phyloP scores from a whole-genome alignment of 2,888 invertebrate species.

The Cheilosia variabilis region DNA sequence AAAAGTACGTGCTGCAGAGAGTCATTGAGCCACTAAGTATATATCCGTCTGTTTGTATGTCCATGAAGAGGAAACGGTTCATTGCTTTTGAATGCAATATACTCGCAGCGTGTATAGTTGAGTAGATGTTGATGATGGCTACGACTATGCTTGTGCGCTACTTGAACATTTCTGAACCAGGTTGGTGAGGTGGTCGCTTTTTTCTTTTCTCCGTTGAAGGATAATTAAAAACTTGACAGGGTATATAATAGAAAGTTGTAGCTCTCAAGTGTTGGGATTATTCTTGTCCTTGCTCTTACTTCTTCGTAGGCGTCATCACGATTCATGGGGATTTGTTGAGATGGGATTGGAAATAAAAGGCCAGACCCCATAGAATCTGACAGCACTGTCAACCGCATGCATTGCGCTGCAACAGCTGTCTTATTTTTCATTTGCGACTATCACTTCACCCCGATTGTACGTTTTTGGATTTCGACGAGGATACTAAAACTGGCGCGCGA shows the following conservation, averaged over 20 bases:
- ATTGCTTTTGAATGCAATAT: slow-evolving; percentile 41
- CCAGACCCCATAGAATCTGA: too few species aligned
- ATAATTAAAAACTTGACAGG: slow-evolving; percentile 24
- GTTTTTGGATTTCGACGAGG: too few species aligned
- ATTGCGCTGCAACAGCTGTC: too few species aligned
- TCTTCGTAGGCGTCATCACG: too few species aligned
- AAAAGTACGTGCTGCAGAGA: slow-evolving; percentile 45
- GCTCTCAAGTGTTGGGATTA: neutral
- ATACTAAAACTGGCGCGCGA: too few species aligned
- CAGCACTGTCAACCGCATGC: too few species aligned
- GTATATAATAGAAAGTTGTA: neutral
- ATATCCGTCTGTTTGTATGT: slow-evolving; percentile 22
- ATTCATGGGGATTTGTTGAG: neutral
- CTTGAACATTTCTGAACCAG: slow-evolving; percentile 10
- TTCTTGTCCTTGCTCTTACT: slow-evolving; percentile 3
- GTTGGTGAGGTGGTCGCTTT: neutral
- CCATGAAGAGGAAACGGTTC: slow-evolving; percentile 22
- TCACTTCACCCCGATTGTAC: too few species aligned
- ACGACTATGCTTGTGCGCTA: neutral
- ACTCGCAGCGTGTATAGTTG: neutral
- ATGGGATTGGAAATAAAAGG: too few species aligned
- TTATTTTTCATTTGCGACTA: too few species aligned
- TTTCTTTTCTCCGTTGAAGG: neutral
- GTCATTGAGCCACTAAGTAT: slow-evolving; percentile 62
- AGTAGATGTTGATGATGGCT: slow-evolving; percentile 6